A percentile compares a stretch with the other conserved stretches of the same genome.
Evolutionary conservation across 2,797 vertebrate genomes (phyloP).

Genomic region (Enteromius afrohamiltoni): DNA sequence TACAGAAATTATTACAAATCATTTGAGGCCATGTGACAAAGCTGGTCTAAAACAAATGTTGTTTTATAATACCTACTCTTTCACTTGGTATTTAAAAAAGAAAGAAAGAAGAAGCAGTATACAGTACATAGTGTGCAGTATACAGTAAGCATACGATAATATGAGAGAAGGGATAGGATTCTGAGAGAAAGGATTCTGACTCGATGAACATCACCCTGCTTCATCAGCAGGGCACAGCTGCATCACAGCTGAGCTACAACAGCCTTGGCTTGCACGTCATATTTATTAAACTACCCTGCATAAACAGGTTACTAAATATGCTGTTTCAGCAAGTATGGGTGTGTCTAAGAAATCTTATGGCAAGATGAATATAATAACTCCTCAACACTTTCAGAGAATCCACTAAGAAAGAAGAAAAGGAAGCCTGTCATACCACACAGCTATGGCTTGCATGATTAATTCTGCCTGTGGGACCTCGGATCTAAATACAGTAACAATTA

Average conservation of each 20-base stretch:
- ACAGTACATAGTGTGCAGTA: neutral
- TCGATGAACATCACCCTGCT: neutral
- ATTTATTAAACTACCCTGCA: constrained; percentile 10
- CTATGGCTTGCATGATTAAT: neutral
- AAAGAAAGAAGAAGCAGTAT: neutral
- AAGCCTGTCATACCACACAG: neutral
- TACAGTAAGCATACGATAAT: neutral
- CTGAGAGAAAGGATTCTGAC: no score
- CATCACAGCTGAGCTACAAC: neutral
- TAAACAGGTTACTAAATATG: constrained; percentile 16
- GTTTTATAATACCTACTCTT: neutral
- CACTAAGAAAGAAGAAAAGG: neutral
- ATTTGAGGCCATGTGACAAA: neutral
- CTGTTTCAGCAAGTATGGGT: constrained; percentile 18
- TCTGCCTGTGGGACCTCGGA: neutral
- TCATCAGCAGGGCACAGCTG: constrained; percentile 14
- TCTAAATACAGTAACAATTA: constrained; percentile 4
- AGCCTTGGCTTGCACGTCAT: neutral
- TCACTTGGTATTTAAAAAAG: neutral
- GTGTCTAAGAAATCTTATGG: constrained; percentile 3
- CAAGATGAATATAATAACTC: constrained; percentile 12
- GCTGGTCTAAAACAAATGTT: neutral
- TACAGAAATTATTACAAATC: neutral
- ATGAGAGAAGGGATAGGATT: no score
- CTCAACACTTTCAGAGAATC: neutral